Base-by-base conservation (phyloP, 2,888 invertebrate species). In the Agrochola lychnidis region DNA sequence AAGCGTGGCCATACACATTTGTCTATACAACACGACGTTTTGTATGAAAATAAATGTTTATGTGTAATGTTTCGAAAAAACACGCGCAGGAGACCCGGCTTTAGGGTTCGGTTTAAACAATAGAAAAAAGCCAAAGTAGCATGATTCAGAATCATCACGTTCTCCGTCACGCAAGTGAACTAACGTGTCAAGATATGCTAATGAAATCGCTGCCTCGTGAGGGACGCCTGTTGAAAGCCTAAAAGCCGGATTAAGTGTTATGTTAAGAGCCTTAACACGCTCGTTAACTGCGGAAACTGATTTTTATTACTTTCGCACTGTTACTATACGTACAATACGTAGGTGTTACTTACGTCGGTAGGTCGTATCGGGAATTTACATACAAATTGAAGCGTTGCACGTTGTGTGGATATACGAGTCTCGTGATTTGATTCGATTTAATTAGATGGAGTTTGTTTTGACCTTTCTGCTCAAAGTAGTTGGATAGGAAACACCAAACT, bases 181-280 rank as follows among this genome's bases (percentile, higher is more conserved):
- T 81, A 76, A 66, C 78, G 67, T 78, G 86, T 77, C 78, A 72
- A 76, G 76, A 82, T 90, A 90, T 90, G 89, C 80, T 88, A 90
- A 89, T 91, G 86, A 89, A 89, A 88, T 87, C 79, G 79, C 80
- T 83, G 42, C 73, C 75, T 76, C 82, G 83, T 81, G 72, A 79
- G 71, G 76, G 63, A 73, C 72, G 82, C 80, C 79, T 70, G 79
- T 81, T 84, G 81, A 83, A 83, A 85, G 70, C 81, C 76, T 84
- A 74, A 82, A 86, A 87, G 83, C 76, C 78, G 84, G 83, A 87
- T 89, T 89, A 89, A 91, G 84, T 87, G 78, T 86, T 87, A 86
- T 89, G 89, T 90, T 90, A 88, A 83, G 74, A 79, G 87, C 84
- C 80, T 79, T 86, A 86, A 88, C 85, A 83, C 83, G 85, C 85